Conservation (phyloP, 2,797 vertebrate species). For the Nannoperca obscura region DNA sequence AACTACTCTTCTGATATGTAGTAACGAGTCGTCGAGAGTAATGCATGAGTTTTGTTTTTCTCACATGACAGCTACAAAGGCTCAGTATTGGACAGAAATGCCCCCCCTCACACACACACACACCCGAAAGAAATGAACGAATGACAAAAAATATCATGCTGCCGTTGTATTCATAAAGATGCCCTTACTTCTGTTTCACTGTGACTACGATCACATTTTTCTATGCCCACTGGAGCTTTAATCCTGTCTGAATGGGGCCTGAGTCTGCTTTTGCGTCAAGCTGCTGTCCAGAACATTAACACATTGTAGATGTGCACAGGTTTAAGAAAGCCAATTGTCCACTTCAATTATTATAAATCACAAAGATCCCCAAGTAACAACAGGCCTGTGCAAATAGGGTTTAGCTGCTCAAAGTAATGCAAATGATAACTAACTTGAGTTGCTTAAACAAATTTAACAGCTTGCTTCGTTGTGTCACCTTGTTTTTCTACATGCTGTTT, state of each 20-base stretch:
- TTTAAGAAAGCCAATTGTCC: conserved; percentile 30
- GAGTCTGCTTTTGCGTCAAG: conserved; percentile 21
- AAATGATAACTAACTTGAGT: conserved; percentile 21
- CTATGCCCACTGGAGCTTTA: conserved; percentile 30
- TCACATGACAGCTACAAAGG: no score
- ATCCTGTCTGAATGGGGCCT: conserved; percentile 33
- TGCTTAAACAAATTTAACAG: conserved; percentile 27
- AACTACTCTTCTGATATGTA: no score
- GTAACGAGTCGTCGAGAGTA: no score
- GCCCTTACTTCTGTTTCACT: background rate
- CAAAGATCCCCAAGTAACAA: conserved; percentile 35
- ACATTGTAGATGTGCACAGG: conserved; percentile 25
- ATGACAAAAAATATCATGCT: background rate
- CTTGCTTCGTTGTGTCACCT: background rate
- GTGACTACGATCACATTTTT: no score
- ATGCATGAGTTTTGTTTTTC: no score
- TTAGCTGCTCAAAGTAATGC: conserved; percentile 19
- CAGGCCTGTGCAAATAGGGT: conserved; percentile 9
- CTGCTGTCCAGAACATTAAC: conserved; percentile 44
- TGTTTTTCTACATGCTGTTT: conserved; percentile 11
- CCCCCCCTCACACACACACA: no score
- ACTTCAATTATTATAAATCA: conserved; percentile 41
- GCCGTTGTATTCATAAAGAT: background rate
- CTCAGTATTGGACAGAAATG: no score
- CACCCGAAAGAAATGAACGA: no score